These are phyloP conservation scores for Ceyx cyanopectus DNA, from an alignment of 2,113 vertebrate genomes.

Conservation along the genomic window DNA sequence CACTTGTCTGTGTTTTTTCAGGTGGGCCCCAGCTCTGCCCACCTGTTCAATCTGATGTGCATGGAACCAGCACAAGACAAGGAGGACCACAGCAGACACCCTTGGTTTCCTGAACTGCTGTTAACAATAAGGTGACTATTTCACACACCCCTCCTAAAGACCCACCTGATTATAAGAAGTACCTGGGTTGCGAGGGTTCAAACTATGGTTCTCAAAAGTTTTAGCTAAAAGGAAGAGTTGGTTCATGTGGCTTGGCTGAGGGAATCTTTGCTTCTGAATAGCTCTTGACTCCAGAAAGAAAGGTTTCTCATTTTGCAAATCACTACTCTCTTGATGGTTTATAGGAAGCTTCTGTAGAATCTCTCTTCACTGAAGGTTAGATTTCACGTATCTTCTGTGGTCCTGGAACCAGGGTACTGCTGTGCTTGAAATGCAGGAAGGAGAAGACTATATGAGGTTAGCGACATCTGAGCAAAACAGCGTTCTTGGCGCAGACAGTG, in stretches of 20 bases:
- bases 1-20: not conserved
- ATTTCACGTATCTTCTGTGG: not conserved
- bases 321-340: not conserved
- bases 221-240: not conserved
- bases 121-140: not conserved
- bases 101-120: not conserved
- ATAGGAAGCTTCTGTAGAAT: not conserved
- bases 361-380: not conserved
- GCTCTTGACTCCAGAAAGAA: not conserved
- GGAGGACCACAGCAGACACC: not conserved
- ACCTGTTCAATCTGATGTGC: not conserved
- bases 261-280: not conserved
- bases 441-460: not conserved
- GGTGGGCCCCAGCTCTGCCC: not conserved
- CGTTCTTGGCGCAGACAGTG: conserved; percentile 15
- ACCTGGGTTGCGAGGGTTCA: not conserved
- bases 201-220: not conserved
- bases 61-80: not conserved
- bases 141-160: not conserved
- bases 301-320: not conserved
- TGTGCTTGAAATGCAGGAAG: not conserved
- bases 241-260: not conserved
- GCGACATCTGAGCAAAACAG: conserved; percentile 21
- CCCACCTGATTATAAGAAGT: not conserved
- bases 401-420: not conserved